A percentile compares a stretch with the other conserved stretches of the same genome.
phyloP scores from a whole-genome alignment of 2,113 vertebrate species.

The Zosterops pallidus region DNA sequence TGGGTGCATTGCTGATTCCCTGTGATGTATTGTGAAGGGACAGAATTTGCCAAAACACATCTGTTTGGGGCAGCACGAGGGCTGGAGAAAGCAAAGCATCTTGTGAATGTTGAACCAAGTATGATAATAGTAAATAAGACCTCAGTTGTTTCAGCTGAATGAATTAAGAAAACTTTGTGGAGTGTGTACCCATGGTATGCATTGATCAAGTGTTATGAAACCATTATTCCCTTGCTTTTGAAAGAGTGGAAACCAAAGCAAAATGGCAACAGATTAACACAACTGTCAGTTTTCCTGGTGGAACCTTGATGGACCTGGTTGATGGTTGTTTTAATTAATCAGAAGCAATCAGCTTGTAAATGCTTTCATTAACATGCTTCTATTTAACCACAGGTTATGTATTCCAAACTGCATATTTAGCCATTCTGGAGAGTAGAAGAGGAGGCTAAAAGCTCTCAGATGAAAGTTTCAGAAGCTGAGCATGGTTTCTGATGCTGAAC shows the following conservation, averaged over 20 bases:
- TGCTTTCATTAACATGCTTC: conserved; percentile 8
- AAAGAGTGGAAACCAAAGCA: not conserved
- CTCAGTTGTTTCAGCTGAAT: not conserved
- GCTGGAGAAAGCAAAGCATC: not conserved
- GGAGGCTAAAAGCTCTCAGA: not conserved
- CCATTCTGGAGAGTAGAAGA: not conserved
- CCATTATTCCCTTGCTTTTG: not conserved
- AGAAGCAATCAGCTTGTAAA: conserved; percentile 37
- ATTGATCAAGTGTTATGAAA: not conserved
- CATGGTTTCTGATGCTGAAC: not conserved
- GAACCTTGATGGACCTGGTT: not conserved
- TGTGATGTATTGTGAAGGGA: not conserved
- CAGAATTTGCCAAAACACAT: not conserved
- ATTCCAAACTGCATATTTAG: conserved; percentile 13
- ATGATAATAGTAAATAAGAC: not conserved
- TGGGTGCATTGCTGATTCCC: not conserved
- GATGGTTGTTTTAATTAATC: conserved; percentile 37
- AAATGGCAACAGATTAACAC: not conserved
- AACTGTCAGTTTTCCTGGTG: not conserved
- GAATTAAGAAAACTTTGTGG: not conserved
- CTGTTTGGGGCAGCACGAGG: not conserved
- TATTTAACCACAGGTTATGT: not conserved
- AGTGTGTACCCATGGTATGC: not conserved
- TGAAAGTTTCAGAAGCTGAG: not conserved
- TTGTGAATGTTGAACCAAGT: not conserved